Percentiles rank a stretch among this genome's conserved stretches.
Conservation (phyloP, 2,113 vertebrate species). For the Seriola dumerili region DNA sequence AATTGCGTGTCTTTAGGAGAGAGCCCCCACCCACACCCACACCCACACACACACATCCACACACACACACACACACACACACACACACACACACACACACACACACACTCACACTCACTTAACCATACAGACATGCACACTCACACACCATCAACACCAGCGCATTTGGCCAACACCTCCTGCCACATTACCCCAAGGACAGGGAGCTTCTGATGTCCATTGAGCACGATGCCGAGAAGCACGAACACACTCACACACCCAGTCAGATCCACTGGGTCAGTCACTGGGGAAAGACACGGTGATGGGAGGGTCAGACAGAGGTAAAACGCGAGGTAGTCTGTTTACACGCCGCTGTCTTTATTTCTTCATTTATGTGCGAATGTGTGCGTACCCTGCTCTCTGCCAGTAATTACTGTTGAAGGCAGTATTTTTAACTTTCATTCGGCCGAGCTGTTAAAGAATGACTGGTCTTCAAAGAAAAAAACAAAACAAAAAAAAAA, state of each 20-base stretch:
- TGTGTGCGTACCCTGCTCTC: background rate
- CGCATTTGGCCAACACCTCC: conserved; percentile 34
- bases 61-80: background rate
- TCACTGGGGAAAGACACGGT: background rate
- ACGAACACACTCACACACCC: background rate
- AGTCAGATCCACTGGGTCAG: background rate
- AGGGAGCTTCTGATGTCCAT: conserved; percentile 17
- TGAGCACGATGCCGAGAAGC: background rate
- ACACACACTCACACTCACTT: background rate
- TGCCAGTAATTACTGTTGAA: conserved; percentile 52
- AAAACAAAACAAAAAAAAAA: conserved; percentile 4
- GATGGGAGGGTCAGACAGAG: background rate
- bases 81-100: conserved; percentile 11
- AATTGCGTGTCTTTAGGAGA: conserved; percentile 83
- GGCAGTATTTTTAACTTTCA: conserved; percentile 49
- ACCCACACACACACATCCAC: conserved; percentile 12
- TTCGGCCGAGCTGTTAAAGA: conserved; percentile 27
- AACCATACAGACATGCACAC: conserved; percentile 21
- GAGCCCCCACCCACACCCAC: conserved; percentile 30
- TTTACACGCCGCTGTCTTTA: background rate
- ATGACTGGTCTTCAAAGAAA: conserved; percentile 21
- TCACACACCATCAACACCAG: conserved; percentile 29
- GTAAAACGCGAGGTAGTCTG: background rate
- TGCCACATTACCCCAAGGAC: conserved; percentile 46
- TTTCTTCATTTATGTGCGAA: conserved; percentile 16